These are phyloP conservation scores for Falco berigora DNA, from an alignment of 2,797 vertebrate species.

Conservation along the genomic window DNA sequence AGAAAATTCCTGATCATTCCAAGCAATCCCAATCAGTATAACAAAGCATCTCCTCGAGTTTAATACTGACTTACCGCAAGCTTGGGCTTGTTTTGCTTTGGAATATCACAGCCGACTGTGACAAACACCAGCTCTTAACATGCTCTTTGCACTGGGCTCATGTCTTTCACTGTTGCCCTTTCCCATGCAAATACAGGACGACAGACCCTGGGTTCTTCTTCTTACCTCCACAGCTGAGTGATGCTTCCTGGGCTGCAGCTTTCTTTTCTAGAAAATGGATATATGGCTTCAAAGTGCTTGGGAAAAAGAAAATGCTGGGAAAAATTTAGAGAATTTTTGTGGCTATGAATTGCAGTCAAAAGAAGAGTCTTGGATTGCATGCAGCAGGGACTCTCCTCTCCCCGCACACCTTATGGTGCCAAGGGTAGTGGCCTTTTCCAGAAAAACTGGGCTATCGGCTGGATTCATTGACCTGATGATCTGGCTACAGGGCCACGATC, in stretches of 20 bases:
- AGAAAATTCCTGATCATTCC: background rate
- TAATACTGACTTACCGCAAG: background rate
- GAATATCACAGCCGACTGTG: background rate
- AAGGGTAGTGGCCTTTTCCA: background rate
- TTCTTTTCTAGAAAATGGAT: background rate
- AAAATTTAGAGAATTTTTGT: background rate
- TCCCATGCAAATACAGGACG: background rate
- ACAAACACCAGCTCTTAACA: background rate
- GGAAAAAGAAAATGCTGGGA: background rate
- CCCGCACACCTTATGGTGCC: background rate
- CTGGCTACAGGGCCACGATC: background rate
- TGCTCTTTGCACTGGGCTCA: background rate
- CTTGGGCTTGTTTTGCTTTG: background rate
- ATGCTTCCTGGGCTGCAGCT: background rate
- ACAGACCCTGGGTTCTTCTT: background rate
- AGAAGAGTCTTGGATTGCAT: background rate
- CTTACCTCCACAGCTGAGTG: background rate
- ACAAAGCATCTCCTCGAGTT: rapidly evolving
- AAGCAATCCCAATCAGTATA: background rate
- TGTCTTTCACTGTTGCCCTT: background rate
- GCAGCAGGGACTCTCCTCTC: background rate
- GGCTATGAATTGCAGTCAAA: background rate
- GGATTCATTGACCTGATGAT: background rate
- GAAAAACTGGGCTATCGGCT: background rate
- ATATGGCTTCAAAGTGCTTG: background rate